Percentiles rank a stretch among this genome's conserved stretches.
Evolutionary conservation across 92 coral and sea anemone species (phyloP).

Genomic region (Epizoanthus stellaris): DNA sequence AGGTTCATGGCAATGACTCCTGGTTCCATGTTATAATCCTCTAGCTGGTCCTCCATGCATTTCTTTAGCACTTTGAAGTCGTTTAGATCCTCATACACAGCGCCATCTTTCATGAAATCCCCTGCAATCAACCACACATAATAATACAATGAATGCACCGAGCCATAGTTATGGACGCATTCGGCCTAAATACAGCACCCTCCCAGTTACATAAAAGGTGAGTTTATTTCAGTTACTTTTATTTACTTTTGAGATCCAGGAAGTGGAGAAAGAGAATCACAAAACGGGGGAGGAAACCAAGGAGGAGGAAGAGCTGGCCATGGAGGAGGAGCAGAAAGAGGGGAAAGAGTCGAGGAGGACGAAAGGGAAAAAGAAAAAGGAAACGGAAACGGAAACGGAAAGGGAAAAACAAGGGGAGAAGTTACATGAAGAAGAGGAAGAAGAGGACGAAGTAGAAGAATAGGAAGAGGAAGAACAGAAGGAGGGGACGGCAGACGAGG

Average conservation of each 20-base stretch:
- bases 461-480: not conserved
- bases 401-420: not conserved
- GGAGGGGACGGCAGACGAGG: not conserved
- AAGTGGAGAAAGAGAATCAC: not conserved
- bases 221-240: too few relatives aligned
- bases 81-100: constrained; percentile 90
- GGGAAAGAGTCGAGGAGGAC: not conserved
- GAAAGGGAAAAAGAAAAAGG: not conserved
- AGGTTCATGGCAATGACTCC: constrained; percentile 98
- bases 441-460: not conserved
- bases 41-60: constrained; percentile 96
- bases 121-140: constrained; percentile 58
- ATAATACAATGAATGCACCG: not conserved
- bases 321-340: not conserved
- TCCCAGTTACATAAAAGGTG: too few relatives aligned
- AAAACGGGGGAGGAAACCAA: not conserved
- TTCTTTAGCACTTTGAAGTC: constrained; percentile 91
- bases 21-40: constrained; percentile 99
- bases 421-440: not conserved
- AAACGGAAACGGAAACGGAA: too few relatives aligned
- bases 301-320: not conserved
- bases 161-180: not conserved
- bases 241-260: not conserved
- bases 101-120: constrained; percentile 95
- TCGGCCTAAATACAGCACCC: too few relatives aligned